Conservation (phyloP, 2,113 vertebrate genomes). For the Alouatta palliata region DNA sequence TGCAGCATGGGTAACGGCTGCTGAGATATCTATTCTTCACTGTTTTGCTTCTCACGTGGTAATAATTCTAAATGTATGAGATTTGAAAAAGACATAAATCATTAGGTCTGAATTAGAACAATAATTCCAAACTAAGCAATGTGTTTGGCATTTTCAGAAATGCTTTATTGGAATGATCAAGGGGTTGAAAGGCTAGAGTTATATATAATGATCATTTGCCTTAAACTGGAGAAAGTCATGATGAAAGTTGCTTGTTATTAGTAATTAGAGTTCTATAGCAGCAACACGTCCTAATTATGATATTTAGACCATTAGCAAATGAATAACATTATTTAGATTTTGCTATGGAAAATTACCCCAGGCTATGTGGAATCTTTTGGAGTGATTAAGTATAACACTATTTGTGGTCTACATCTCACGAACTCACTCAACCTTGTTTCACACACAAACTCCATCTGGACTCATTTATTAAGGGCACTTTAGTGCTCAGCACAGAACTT, state of each 20-base stretch:
- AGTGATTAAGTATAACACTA: conserved; percentile 35
- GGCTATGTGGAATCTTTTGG: conserved; percentile 70
- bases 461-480: conserved; percentile 62
- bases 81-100: conserved; percentile 27
- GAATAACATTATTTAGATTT: conserved; percentile 72
- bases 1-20: not conserved
- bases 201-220: conserved; percentile 68
- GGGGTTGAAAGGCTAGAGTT: conserved; percentile 65
- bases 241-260: conserved; percentile 77
- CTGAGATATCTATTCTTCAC: not conserved
- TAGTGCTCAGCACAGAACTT: conserved; percentile 30
- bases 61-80: conserved; percentile 23
- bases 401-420: conserved; percentile 54
- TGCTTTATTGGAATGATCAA: conserved; percentile 67
- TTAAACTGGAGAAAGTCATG: conserved; percentile 64
- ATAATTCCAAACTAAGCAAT: conserved; percentile 57
- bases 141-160: conserved; percentile 69
- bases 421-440: not conserved
- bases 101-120: conserved; percentile 56
- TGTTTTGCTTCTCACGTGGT: conserved; percentile 48
- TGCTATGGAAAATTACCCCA: conserved; percentile 70
- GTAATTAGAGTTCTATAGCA: conserved; percentile 74
- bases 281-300: conserved; percentile 71
- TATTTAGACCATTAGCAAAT: conserved; percentile 73
- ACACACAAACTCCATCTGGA: conserved; percentile 60